Base-by-base conservation (phyloP, 2,797 vertebrate genomes). In the Odontamblyopus rebecca region DNA sequence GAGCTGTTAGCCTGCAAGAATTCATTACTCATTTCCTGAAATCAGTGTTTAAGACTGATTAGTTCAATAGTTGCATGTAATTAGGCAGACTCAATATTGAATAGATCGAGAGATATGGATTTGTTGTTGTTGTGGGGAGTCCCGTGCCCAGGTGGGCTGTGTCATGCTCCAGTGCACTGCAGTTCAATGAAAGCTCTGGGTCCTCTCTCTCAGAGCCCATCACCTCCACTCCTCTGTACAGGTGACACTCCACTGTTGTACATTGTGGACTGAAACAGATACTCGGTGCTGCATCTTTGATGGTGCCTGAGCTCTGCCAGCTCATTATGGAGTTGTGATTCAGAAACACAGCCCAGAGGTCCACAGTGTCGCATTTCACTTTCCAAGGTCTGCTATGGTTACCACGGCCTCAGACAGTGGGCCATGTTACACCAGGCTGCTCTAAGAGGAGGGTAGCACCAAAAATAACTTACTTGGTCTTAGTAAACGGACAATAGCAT, bases 301-400 rank as follows among this genome's bases (percentile, higher is more conserved):
- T 92, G 89, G 65, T 72, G 79, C 72, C 61, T 41, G 88, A 87
- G 81, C 82, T 77, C 78, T 74, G 87, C 87, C 87, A 90, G 88
- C 89, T 92, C 90, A 92, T 93, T 92, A 90, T 89, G 81, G 83
- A 89, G 93, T 93, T 93, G 92, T 93, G 92, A 94, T 94, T 94
- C 91, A 93, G 88, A 90, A 91, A 87, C 85, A 81, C 82, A 82
- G 86, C 73, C 72, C 82, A 82, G 75, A 89, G 85, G 72, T 77
- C 83, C 80, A 68, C 72, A 77, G 87, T 89, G 88, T 94, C 92
- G 18, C 86, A 91, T 94, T 94, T 94, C 93, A 94, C 93, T 93
- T 94, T 94, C 93, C 92, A 92, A 93, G 85, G 89, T 82, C 89
- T 91, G 89, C 93, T 94, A 93, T 91, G 90, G 93, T 93, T 93